A percentile compares a stretch with the other conserved stretches of the same genome.
Conservation (phyloP, 2,797 vertebrate species). For the Ctenochaetus hawaiiensis region DNA sequence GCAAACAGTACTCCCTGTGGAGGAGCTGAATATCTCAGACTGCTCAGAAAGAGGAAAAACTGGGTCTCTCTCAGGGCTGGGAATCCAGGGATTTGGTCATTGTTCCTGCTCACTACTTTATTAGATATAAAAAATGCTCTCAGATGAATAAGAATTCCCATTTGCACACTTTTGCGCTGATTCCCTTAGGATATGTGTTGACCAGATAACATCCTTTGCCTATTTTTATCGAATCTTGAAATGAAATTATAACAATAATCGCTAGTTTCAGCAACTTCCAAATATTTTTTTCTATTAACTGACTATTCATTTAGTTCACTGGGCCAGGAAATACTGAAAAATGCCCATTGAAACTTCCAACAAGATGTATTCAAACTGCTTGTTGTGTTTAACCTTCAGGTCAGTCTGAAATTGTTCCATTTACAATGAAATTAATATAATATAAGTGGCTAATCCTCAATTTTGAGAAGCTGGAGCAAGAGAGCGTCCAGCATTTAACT, state of each 20-base stretch:
- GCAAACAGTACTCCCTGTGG: conserved; percentile 44
- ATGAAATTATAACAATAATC: neutral
- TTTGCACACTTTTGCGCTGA: neutral
- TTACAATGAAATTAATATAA: neutral
- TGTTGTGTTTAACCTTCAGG: neutral
- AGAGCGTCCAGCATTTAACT: neutral
- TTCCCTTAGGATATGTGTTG: conserved; percentile 9
- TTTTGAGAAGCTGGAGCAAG: neutral
- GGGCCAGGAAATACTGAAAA: neutral
- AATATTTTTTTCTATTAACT: conserved; percentile 10
- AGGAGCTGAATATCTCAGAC: conserved; percentile 45
- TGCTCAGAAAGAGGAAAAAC: conserved; percentile 28
- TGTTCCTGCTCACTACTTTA: conserved; percentile 10
- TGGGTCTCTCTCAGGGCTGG: conserved; percentile 14
- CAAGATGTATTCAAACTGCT: neutral
- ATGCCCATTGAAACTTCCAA: neutral
- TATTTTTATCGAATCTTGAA: conserved; percentile 24
- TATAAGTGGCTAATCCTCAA: neutral
- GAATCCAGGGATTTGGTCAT: conserved; percentile 37
- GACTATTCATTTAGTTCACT: neutral
- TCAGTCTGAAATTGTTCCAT: neutral
- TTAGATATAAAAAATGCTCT: conserved; percentile 26
- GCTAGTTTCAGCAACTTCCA: neutral
- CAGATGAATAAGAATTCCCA: conserved; percentile 21
- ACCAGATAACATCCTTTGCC: conserved; percentile 10